Evolutionary conservation across 2,888 invertebrate species (phyloP).

Genomic region (Sinohyriopsis cumingii): DNA sequence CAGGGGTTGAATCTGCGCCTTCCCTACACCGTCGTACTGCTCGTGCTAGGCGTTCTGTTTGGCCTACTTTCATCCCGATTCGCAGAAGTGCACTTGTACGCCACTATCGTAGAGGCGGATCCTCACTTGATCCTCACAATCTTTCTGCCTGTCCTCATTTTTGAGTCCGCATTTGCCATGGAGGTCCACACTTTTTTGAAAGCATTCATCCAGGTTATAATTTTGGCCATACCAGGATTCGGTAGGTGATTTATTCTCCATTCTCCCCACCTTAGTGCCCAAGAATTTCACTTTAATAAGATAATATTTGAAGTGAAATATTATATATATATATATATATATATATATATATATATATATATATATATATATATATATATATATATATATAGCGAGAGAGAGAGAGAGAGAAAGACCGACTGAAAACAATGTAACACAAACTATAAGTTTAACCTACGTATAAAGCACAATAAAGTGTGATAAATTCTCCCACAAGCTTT

Average conservation of each 20-base stretch:
- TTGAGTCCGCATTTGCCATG: slow-evolving; percentile 73
- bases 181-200: slow-evolving; percentile 71
- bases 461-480: too few relatives aligned
- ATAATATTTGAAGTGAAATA: too few relatives aligned
- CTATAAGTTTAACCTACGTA: too few relatives aligned
- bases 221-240: slow-evolving; percentile 68
- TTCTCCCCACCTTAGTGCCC: background rate
- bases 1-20: slow-evolving; percentile 54
- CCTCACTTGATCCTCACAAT: slow-evolving; percentile 70
- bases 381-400: too few relatives aligned
- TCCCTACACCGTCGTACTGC: slow-evolving; percentile 72
- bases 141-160: slow-evolving; percentile 72
- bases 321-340: too few relatives aligned
- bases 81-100: slow-evolving; percentile 45
- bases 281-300: too few relatives aligned
- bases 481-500: too few relatives aligned
- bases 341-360: too few relatives aligned
- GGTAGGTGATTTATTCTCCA: slow-evolving; percentile 51
- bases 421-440: too few relatives aligned
- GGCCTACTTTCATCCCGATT: slow-evolving; percentile 58
- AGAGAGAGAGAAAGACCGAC: too few relatives aligned
- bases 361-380: too few relatives aligned
- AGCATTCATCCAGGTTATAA: slow-evolving; percentile 65
- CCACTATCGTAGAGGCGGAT: slow-evolving; percentile 57
- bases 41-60: slow-evolving; percentile 67